Conservation (phyloP, 1,140 invertebrate species). For the Bombus waltoni region DNA sequence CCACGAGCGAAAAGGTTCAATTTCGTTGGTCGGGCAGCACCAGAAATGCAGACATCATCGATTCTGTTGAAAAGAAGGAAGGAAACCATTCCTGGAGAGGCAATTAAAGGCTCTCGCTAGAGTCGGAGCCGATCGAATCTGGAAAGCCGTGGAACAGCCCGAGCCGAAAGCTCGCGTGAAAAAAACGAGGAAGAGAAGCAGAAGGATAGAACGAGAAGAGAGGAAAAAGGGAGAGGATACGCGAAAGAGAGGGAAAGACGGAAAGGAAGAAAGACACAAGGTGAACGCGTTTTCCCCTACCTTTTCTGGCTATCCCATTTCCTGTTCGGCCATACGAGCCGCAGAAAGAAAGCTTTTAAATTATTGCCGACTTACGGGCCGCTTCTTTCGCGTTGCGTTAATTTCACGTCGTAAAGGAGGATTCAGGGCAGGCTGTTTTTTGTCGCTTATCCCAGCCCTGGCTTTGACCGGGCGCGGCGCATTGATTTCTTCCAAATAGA, state of each 20-base stretch:
- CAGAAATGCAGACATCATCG: slow-evolving; percentile 13
- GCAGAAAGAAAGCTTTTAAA: slow-evolving; percentile 48
- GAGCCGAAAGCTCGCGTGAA: slow-evolving; percentile 4
- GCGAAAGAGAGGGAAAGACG: too few species aligned
- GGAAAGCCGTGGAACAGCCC: neutral
- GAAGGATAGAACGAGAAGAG: too few species aligned
- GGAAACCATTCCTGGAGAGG: slow-evolving; percentile 31
- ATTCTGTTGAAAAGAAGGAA: slow-evolving; percentile 4
- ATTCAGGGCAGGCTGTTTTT: neutral
- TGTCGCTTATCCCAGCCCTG: slow-evolving; percentile 26
- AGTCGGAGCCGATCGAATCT: slow-evolving; percentile 29
- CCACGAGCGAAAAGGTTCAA: slow-evolving; percentile 19
- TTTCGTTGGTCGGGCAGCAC: neutral
- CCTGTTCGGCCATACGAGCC: slow-evolving; percentile 16
- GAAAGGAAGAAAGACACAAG: neutral
- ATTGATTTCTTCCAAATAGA: slow-evolving; percentile 44
- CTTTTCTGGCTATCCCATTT: neutral
- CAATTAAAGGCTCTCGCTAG: slow-evolving; percentile 47
- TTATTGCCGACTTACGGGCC: slow-evolving; percentile 57
- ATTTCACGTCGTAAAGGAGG: slow-evolving; percentile 38
- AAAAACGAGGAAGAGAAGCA: neutral
- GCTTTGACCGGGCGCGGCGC: neutral
- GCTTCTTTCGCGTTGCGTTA: slow-evolving; percentile 39
- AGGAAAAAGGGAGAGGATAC: too few species aligned
- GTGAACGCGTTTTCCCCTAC: neutral